These are phyloP conservation scores for Ligdia adustata DNA, from an alignment of 2,888 invertebrate genomes.

Conservation along the genomic window DNA sequence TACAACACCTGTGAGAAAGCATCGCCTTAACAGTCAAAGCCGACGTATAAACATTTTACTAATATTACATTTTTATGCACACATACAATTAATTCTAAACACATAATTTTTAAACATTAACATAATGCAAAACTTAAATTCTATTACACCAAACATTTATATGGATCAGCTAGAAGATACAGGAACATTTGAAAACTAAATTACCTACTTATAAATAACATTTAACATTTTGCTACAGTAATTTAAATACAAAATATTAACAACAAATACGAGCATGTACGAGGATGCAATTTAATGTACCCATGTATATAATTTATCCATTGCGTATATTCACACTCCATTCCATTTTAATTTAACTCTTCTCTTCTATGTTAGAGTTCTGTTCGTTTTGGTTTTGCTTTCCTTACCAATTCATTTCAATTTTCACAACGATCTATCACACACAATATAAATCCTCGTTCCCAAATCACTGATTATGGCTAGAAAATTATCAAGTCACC, in stretches of 20 bases:
- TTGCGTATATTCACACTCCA: neutral
- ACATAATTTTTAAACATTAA: conserved; percentile 26
- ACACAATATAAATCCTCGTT: conserved; percentile 19
- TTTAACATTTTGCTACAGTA: conserved; percentile 40
- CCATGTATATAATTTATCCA: too few relatives aligned
- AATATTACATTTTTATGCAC: conserved; percentile 41
- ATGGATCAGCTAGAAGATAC: conserved; percentile 46
- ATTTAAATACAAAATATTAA: conserved; percentile 19
- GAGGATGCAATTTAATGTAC: too few relatives aligned
- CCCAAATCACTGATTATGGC: conserved; percentile 10
- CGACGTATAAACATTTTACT: conserved; percentile 46
- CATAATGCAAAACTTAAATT: conserved; percentile 46
- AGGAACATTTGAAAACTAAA: conserved; percentile 68
- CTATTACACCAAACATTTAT: conserved; percentile 48
- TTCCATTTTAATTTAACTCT: neutral
- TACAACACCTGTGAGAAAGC: conserved; percentile 63
- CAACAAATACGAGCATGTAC: too few relatives aligned
- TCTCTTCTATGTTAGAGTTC: conserved; percentile 13
- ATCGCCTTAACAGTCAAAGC: conserved; percentile 76
- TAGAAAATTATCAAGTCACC: conserved; percentile 26
- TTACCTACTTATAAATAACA: conserved; percentile 46
- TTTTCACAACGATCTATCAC: conserved; percentile 3
- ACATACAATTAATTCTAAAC: conserved; percentile 49
- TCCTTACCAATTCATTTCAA: conserved; percentile 4
- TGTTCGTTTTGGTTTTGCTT: too few relatives aligned